Conservation (phyloP, 1,140 invertebrate species). For the Polyergus mexicanus region DNA sequence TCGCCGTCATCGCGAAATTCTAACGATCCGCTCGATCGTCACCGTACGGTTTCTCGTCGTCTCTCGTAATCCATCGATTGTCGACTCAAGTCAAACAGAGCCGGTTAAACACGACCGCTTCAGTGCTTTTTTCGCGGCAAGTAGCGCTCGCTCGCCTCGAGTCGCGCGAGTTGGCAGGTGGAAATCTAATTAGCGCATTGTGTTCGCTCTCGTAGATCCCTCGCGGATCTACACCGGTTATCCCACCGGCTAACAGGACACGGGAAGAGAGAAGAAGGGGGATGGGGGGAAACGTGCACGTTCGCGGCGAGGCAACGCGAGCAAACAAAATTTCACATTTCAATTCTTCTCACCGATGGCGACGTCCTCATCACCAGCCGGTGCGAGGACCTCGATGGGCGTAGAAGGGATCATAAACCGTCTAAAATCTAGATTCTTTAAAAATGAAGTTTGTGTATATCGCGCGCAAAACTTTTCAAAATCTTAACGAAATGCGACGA, state of each 20-base stretch:
- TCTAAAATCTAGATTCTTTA: neutral
- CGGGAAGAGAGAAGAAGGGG: no score
- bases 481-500: neutral
- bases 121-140: conserved; percentile 37
- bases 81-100: conserved; percentile 56
- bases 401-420: neutral
- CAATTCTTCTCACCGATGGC: neutral
- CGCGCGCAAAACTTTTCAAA: neutral
- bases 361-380: neutral
- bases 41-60: conserved; percentile 54
- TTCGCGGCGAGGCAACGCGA: conserved; percentile 1
- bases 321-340: conserved; percentile 39
- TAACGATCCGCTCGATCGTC: conserved; percentile 48
- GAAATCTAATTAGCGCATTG: conserved; percentile 75
- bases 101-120: conserved; percentile 46
- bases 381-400: neutral
- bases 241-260: conserved; percentile 63
- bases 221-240: conserved; percentile 59
- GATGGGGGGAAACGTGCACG: neutral
- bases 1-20: conserved; percentile 4
- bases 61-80: conserved; percentile 39
- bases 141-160: conserved; percentile 14
- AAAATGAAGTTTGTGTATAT: neutral
- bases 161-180: conserved; percentile 65
- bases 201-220: conserved; percentile 69